Percentiles rank a stretch among this genome's conserved stretches.
Conservation (phyloP, 2,797 vertebrate species). For the Periophthalmus magnuspinnatus region DNA sequence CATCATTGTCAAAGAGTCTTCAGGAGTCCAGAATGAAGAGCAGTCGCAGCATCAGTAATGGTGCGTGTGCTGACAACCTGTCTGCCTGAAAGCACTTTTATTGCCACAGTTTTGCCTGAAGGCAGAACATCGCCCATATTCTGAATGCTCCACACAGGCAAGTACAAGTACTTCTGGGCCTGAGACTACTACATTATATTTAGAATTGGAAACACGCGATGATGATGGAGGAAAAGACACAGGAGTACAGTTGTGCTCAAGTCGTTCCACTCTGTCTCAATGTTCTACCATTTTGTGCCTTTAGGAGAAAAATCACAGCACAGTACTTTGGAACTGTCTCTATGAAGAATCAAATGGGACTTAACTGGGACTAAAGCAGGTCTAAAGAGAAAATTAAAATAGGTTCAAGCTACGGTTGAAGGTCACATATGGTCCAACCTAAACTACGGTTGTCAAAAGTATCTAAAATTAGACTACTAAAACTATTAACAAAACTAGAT, state of each 20-base stretch:
- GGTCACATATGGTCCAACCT: background rate
- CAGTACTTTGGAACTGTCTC: background rate
- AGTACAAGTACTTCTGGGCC: slow-evolving; percentile 50
- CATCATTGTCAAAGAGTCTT: slow-evolving; percentile 42
- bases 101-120: slow-evolving; percentile 69
- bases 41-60: slow-evolving; percentile 65
- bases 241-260: slow-evolving; percentile 25
- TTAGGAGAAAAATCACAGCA: slow-evolving; percentile 12
- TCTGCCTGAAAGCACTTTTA: slow-evolving; percentile 74
- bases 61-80: slow-evolving; percentile 71
- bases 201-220: slow-evolving; percentile 71
- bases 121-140: slow-evolving; percentile 72
- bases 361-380: background rate
- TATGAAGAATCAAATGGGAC: background rate
- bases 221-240: slow-evolving; percentile 47
- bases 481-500: too few species aligned
- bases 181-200: slow-evolving; percentile 70
- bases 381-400: background rate
- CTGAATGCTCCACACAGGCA: slow-evolving; percentile 50
- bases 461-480: background rate
- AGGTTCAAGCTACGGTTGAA: background rate
- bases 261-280: slow-evolving; percentile 45
- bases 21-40: slow-evolving; percentile 46
- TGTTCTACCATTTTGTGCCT: slow-evolving; percentile 45
- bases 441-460: background rate